A percentile compares a stretch with the other conserved stretches of the same genome.
Conservation (phyloP, 2,888 invertebrate genomes). For the Hartigia nigra region DNA sequence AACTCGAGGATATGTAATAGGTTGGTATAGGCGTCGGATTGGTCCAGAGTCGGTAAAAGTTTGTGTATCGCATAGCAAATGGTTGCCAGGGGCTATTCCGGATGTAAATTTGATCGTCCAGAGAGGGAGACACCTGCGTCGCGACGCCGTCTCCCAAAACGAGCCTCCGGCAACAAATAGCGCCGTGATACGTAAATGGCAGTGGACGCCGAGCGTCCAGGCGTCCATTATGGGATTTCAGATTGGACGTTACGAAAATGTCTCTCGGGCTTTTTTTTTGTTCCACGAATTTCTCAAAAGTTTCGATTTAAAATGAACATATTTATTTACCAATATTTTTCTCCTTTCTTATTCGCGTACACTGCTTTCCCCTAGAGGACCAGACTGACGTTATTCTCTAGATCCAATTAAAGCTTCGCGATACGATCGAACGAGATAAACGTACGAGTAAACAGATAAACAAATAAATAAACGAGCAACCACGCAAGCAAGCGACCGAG, state of each 20-base stretch:
- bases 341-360: background rate
- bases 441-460: background rate
- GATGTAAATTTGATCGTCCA: background rate
- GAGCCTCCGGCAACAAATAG: background rate
- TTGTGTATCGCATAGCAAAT: background rate
- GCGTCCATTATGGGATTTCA: background rate
- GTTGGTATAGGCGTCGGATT: background rate
- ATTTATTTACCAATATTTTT: too few relatives aligned
- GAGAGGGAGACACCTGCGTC: background rate
- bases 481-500: slow-evolving; percentile 16
- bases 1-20: background rate
- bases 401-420: slow-evolving; percentile 49
- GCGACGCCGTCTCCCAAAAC: background rate
- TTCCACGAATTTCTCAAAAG: too few relatives aligned
- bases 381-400: slow-evolving; percentile 21
- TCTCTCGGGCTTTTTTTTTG: background rate
- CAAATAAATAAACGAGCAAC: slow-evolving; percentile 32
- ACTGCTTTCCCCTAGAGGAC: background rate
- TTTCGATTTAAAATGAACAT: too few relatives aligned
- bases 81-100: background rate
- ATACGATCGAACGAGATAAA: slow-evolving; percentile 9
- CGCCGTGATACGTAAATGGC: background rate
- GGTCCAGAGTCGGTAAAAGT: background rate
- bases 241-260: background rate
- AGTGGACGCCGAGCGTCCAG: background rate